Conservation (phyloP, 2,888 invertebrate species). For the Myathropa florea region DNA sequence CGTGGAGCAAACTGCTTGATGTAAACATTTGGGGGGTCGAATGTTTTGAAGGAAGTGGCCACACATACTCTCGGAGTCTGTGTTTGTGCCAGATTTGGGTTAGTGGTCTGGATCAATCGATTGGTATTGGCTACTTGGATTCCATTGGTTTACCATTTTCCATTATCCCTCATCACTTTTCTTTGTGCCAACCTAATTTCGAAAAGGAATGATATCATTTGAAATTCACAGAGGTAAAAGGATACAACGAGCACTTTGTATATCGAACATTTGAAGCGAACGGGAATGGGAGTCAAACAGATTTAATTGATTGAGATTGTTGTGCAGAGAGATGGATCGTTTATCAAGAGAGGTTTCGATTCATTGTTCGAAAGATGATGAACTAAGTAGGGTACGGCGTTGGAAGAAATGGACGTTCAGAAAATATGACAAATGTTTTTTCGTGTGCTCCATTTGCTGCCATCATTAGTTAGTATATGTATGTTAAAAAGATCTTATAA, state of each 20-base stretch:
- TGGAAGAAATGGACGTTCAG: no score
- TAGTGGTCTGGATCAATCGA: conserved; percentile 35
- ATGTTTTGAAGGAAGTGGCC: conserved; percentile 24
- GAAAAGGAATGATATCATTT: not conserved
- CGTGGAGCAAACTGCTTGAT: not conserved
- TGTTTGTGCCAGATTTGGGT: conserved; percentile 24
- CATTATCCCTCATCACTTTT: conserved; percentile 8
- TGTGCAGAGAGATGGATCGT: not conserved
- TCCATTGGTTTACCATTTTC: conserved; percentile 20
- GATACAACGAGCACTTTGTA: not conserved
- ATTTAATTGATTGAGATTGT: not conserved
- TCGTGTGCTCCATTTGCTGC: no score
- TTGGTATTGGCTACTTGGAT: not conserved
- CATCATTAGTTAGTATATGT: no score
- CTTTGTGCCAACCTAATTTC: not conserved
- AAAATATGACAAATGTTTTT: no score
- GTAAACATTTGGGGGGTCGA: conserved; percentile 42
- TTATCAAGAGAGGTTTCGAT: no score
- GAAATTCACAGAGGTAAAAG: not conserved
- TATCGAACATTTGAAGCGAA: not conserved
- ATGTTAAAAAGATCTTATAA: no score
- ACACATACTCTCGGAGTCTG: not conserved
- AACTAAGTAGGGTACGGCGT: no score
- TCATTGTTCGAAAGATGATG: no score
- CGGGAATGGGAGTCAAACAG: not conserved